Conservation (phyloP, 2,797 vertebrate genomes). For the Siniperca obscura region DNA sequence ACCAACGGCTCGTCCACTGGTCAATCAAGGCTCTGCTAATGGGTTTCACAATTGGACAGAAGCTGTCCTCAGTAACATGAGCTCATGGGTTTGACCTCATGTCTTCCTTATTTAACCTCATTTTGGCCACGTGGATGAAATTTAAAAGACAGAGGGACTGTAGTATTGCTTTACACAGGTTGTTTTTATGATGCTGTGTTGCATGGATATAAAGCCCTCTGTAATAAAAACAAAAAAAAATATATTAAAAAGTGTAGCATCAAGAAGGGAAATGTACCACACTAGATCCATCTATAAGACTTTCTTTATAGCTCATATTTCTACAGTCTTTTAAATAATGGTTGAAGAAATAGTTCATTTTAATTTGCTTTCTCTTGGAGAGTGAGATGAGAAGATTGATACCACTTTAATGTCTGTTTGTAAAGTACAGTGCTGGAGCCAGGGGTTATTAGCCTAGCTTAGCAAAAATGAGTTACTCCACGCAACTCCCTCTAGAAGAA, state of each 20-base stretch:
- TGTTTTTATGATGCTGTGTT: not conserved
- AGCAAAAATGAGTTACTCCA: not conserved
- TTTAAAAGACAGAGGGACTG: not conserved
- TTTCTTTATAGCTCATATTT: not conserved
- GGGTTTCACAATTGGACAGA: constrained; percentile 52
- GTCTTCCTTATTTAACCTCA: not conserved
- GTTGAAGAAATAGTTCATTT: not conserved
- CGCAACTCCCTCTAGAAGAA: not conserved
- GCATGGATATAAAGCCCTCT: not conserved
- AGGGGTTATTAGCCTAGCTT: not conserved
- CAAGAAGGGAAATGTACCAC: not conserved
- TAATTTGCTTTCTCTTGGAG: not conserved
- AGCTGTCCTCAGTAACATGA: constrained; percentile 20
- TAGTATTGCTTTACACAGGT: not conserved
- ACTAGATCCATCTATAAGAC: not conserved
- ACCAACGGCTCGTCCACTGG: constrained; percentile 47
- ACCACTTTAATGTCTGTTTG: not conserved
- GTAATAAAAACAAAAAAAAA: too few relatives aligned
- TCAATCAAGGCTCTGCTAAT: constrained; percentile 55
- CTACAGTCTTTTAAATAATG: not conserved
- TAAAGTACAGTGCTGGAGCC: not conserved
- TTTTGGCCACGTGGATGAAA: not conserved
- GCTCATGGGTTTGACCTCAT: not conserved
- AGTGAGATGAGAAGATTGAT: not conserved
- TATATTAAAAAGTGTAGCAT: not conserved